Evolutionary conservation across 2,113 vertebrate genomes (phyloP), one percentile per base, ranked within the genome.

Genomic region (Neolamprologus sp.): DNA sequence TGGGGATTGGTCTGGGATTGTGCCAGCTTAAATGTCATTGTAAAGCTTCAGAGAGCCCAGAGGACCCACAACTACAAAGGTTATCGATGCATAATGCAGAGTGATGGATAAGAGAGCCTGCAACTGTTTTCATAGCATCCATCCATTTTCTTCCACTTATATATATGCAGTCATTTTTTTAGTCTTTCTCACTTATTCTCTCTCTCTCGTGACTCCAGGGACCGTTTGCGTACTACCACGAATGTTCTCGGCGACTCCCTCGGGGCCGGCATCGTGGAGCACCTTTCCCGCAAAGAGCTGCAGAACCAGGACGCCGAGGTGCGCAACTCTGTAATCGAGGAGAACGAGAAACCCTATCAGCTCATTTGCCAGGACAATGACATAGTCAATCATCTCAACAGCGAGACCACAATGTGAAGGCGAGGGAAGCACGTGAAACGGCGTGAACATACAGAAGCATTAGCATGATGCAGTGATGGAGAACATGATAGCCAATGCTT

Each of bases 211-310:
- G 33, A 19, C 82, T 5, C 6, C 94, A 99, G 98, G 82, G 98
- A 99, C 86, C 98, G 98, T 19, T 95, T 99, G 81, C 96, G 98
- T 78, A 99, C 99, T 2, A 98, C 98, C 91, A 98, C 97, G 58
- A 99, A 99, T 0, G 98, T 99, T 13, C 95, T 99, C 89, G 99
- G 98, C 3, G 99, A 99, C 79, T 99, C 99, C 0, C 95, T 99
- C 2, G 99, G 98, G 10, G 98, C 98, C 0, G 98, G 98, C 0
- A 98, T 99, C 2, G 96, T 99, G 89, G 98, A 98, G 87, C 98
- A 99, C 42, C 96, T 99, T 35, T 99, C 98, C 30, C 97, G 97
- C 10, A 94, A 92, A 4, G 98, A 99, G 93, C 96, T 99, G 83
- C 97, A 98, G 33, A 94, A 91, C 0, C 97, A 97, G 86, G 97